Evolutionary conservation across 1,140 invertebrate genomes (phyloP).

Genomic region (Halyomorpha halys): DNA sequence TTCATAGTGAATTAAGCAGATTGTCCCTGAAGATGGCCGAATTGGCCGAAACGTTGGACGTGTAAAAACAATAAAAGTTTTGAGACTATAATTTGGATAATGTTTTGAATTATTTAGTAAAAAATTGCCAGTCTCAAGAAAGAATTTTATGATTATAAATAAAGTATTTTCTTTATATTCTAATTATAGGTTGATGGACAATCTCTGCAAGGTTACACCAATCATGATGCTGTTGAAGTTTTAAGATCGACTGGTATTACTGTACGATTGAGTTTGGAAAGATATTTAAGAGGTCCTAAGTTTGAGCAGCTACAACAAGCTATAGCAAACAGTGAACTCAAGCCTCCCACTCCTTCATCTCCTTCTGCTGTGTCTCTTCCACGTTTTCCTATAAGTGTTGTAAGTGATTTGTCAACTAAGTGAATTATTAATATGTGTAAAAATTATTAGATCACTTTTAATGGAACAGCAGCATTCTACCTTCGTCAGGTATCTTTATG

Average conservation of each 20-base stretch:
- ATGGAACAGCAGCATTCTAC: too few relatives aligned
- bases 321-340: slow-evolving; percentile 72
- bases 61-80: too few relatives aligned
- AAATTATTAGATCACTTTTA: neutral
- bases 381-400: slow-evolving; percentile 54
- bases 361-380: slow-evolving; percentile 65
- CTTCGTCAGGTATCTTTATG: too few relatives aligned
- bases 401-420: slow-evolving; percentile 32
- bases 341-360: slow-evolving; percentile 49
- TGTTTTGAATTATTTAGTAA: too few relatives aligned
- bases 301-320: slow-evolving; percentile 91
- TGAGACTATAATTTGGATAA: too few relatives aligned
- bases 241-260: slow-evolving; percentile 76
- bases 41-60: too few relatives aligned
- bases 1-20: too few relatives aligned
- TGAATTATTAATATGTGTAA: neutral
- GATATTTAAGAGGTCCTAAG: slow-evolving; percentile 87
- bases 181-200: slow-evolving; percentile 65
- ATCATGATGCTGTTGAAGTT: slow-evolving; percentile 92
- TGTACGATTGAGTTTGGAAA: slow-evolving; percentile 75
- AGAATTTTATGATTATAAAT: neutral
- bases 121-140: too few relatives aligned
- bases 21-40: too few relatives aligned
- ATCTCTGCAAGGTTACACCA: slow-evolving; percentile 87
- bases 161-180: neutral